phyloP scores from a whole-genome alignment of 2,797 vertebrate species.

The Ctenosaura bakeri region DNA sequence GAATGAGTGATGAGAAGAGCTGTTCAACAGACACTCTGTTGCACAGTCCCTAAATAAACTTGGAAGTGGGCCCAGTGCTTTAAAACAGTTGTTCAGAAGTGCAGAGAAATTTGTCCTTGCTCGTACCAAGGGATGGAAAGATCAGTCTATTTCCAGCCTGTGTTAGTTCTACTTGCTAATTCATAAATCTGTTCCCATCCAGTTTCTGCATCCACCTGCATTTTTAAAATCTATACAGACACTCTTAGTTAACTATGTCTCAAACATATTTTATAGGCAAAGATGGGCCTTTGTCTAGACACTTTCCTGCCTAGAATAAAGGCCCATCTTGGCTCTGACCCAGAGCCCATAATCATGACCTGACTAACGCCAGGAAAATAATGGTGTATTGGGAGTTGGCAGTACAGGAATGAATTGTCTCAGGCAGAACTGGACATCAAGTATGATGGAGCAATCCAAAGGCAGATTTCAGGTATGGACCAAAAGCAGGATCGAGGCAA shows the following conservation, averaged over 20 bases:
- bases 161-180: not conserved
- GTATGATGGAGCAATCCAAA: not conserved
- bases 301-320: not conserved
- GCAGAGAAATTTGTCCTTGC: conserved; percentile 4
- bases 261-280: not conserved
- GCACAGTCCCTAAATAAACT: not conserved
- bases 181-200: not conserved
- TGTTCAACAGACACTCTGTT: not conserved
- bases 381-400: no score
- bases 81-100: not conserved
- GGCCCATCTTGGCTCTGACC: not conserved
- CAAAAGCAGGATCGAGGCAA: not conserved
- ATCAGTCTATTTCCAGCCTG: not conserved
- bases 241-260: not conserved
- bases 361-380: not conserved
- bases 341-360: not conserved
- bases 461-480: no score
- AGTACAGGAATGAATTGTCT: no score
- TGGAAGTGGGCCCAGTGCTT: not conserved
- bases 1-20: not conserved
- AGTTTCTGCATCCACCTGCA: not conserved
- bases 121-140: not conserved
- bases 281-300: not conserved
- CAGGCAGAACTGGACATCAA: not conserved
- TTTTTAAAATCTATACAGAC: not conserved